Evolutionary conservation across 2,797 vertebrate species (phyloP).

Genomic region (Myotis daubentonii): DNA sequence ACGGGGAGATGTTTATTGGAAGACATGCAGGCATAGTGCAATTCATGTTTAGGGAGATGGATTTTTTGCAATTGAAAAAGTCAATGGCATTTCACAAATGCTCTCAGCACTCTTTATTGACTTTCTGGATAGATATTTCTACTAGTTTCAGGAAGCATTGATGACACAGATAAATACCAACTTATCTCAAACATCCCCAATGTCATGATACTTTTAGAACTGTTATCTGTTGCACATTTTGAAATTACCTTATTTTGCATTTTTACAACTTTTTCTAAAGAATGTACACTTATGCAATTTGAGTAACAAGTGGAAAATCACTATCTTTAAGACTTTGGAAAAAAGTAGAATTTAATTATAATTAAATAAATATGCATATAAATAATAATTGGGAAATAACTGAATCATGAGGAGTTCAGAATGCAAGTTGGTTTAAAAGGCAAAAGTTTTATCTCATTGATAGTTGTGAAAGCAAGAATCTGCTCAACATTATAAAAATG

Average conservation of each 20-base stretch:
- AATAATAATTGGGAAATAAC: conserved; percentile 3
- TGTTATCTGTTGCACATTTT: conserved; percentile 19
- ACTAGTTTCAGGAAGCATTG: conserved; percentile 57
- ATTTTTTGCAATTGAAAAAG: conserved; percentile 72
- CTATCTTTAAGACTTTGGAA: background rate
- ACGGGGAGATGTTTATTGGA: conserved; percentile 67
- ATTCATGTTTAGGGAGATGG: conserved; percentile 60
- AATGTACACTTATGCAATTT: background rate
- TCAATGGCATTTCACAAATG: conserved; percentile 73
- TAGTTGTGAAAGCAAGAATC: background rate
- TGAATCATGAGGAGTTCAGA: background rate
- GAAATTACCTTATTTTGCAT: background rate
- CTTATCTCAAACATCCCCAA: background rate
- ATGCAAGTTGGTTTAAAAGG: background rate
- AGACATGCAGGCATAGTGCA: conserved; percentile 59
- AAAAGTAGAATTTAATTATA: background rate
- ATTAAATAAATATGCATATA: background rate
- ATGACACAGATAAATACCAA: conserved; percentile 41
- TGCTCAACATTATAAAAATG: background rate
- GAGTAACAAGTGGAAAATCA: background rate
- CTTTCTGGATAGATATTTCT: conserved; percentile 67
- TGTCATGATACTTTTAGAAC: background rate
- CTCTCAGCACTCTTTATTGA: conserved; percentile 71
- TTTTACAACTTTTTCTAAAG: background rate
- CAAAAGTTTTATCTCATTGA: background rate